A percentile compares a stretch with the other conserved stretches of the same genome.
These are phyloP conservation scores for Cyphomyrus plagiostoma DNA, from an alignment of 2,113 vertebrate species.

Conservation along the genomic window DNA sequence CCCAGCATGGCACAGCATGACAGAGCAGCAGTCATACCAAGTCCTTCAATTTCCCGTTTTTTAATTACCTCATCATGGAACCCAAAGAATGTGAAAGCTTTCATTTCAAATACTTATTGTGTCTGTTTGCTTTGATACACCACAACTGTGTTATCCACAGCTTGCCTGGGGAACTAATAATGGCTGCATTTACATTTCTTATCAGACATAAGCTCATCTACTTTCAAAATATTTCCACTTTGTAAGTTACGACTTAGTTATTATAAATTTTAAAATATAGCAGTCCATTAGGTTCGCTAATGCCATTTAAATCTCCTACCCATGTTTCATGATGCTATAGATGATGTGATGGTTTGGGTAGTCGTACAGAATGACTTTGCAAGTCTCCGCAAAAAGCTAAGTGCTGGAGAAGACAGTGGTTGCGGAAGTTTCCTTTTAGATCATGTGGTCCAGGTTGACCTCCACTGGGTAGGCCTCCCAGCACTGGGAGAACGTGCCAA, in stretches of 20 bases:
- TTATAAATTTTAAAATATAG: background rate
- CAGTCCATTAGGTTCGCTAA: background rate
- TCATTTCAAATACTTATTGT: slow-evolving; percentile 50
- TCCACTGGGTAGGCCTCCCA: slow-evolving; percentile 56
- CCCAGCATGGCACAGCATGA: slow-evolving; percentile 52
- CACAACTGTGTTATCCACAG: slow-evolving; percentile 42
- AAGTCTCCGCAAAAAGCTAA: slow-evolving; percentile 60
- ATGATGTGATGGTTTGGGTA: slow-evolving; percentile 40
- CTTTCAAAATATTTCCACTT: background rate
- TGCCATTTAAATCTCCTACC: slow-evolving; percentile 39
- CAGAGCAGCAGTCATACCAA: slow-evolving; percentile 33
- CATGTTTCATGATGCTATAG: slow-evolving; percentile 57
- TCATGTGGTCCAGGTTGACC: slow-evolving; percentile 33
- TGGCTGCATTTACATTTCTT: background rate
- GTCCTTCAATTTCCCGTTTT: background rate
- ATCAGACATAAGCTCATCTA: background rate
- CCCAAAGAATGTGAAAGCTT: slow-evolving; percentile 63
- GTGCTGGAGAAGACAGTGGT: slow-evolving; percentile 42
- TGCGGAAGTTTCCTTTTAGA: slow-evolving; percentile 55
- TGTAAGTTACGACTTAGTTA: background rate
- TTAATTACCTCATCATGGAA: slow-evolving; percentile 49
- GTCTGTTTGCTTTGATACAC: slow-evolving; percentile 21
- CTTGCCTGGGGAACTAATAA: slow-evolving; percentile 42
- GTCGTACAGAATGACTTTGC: slow-evolving; percentile 55
- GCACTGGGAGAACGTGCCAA: slow-evolving; percentile 55